A percentile compares a stretch with the other conserved stretches of the same genome.
These are phyloP conservation scores for Eulacestoma nigropectus DNA, from an alignment of 2,113 vertebrate species.

Conservation along the genomic window DNA sequence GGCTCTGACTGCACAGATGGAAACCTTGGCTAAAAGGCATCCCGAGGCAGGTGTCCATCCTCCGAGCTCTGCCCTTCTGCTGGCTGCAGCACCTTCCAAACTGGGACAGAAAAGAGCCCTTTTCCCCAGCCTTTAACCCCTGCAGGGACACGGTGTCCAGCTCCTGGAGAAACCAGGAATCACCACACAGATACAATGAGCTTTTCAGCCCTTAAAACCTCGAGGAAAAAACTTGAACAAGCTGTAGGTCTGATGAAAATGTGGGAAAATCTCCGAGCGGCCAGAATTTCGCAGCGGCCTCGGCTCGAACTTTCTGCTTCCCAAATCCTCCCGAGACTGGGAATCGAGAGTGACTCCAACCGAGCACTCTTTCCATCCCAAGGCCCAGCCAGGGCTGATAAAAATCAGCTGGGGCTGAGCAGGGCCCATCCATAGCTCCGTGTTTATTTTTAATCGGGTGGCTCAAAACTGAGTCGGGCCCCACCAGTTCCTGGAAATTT, in stretches of 20 bases:
- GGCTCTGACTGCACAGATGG: fast-evolving
- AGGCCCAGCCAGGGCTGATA: neutral
- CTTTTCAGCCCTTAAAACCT: neutral
- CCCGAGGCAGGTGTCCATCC: neutral
- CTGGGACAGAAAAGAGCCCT: neutral
- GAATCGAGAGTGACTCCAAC: neutral
- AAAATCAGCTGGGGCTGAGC: neutral
- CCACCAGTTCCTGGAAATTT: neutral
- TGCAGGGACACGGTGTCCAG: neutral
- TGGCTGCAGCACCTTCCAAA: neutral
- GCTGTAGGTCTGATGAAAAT: neutral
- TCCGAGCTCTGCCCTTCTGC: neutral
- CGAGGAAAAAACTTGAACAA: neutral
- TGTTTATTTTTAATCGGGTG: slow-evolving; percentile 5
- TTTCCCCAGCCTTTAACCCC: fast-evolving
- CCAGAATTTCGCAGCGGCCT: neutral
- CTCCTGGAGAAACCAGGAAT: fast-evolving
- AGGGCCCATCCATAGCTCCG: neutral
- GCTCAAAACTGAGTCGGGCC: neutral
- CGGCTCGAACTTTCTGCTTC: neutral
- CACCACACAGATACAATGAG: neutral
- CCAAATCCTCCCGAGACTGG: neutral
- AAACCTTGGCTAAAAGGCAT: neutral
- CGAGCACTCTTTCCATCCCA: neutral
- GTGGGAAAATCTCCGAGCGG: neutral